Conservation (phyloP, 2,797 vertebrate genomes). For the Coilia nasus region DNA sequence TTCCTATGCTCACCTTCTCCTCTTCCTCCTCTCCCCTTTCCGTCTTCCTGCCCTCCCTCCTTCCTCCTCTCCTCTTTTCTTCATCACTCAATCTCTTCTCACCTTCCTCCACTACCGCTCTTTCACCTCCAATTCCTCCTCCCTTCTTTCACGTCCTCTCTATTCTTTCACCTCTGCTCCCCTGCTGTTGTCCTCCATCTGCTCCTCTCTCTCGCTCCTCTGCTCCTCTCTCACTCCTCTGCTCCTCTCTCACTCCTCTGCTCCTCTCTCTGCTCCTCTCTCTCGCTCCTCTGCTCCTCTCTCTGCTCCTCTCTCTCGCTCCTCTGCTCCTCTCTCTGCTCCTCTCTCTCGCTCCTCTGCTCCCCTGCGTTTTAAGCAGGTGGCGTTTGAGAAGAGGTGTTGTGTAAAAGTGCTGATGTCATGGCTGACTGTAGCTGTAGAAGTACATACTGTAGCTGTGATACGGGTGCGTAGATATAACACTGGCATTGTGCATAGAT, state of each 20-base stretch:
- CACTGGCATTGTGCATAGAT: too few relatives aligned
- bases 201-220: neutral
- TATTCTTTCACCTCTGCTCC: neutral
- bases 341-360: too few relatives aligned
- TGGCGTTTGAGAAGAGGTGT: constrained; percentile 19
- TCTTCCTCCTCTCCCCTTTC: neutral
- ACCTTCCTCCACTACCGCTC: neutral
- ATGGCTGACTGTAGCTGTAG: too few relatives aligned
- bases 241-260: too few relatives aligned
- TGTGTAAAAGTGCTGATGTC: too few relatives aligned
- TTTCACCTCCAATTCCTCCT: neutral
- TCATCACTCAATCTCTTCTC: neutral
- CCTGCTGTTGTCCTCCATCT: neutral
- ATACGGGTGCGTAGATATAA: too few relatives aligned
- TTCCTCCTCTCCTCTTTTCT: neutral
- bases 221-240: neutral
- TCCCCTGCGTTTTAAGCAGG: constrained; percentile 16
- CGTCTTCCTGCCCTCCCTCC: constrained; percentile 4
- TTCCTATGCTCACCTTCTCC: constrained; percentile 12
- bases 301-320: too few relatives aligned
- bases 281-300: neutral
- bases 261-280: neutral
- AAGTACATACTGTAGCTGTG: too few relatives aligned
- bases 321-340: constrained; percentile 14
- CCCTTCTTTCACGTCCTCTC: neutral